A percentile compares a stretch with the other conserved stretches of the same genome.
Evolutionary conservation across 2,797 vertebrate species (phyloP).

Genomic region (Melanotaenia parkinsoni): DNA sequence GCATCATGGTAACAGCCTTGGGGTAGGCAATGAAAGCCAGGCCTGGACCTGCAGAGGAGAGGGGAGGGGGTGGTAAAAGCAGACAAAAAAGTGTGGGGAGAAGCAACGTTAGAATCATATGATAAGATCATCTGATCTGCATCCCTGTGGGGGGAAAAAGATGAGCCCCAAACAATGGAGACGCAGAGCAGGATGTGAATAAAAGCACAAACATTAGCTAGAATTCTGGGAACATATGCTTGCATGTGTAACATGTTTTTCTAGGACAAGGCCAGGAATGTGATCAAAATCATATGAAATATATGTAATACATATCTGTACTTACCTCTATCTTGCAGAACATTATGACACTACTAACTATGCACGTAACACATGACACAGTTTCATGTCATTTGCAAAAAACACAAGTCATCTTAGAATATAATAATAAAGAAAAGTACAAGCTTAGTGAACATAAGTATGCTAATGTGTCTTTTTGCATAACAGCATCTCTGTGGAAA

Average conservation of each 20-base stretch:
- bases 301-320: constrained; percentile 23
- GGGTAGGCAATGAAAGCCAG: constrained; percentile 99
- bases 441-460: constrained; percentile 3
- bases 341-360: constrained; percentile 21
- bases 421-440: background rate
- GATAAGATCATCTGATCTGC: constrained; percentile 72
- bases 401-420: background rate
- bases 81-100: constrained; percentile 66
- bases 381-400: constrained; percentile 20
- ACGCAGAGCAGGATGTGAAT: constrained; percentile 69
- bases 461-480: constrained; percentile 4
- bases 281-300: background rate
- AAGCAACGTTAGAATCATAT: constrained; percentile 71
- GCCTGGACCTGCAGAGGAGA: constrained; percentile 90
- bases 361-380: constrained; percentile 23
- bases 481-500: constrained; percentile 40
- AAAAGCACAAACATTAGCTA: constrained; percentile 14
- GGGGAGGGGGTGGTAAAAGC: constrained; percentile 34
- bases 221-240: background rate
- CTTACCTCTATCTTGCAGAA: constrained; percentile 53
- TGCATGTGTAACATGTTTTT: constrained; percentile 4
- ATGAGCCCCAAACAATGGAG: constrained; percentile 28
- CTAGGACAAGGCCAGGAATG: background rate
- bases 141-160: constrained; percentile 41
- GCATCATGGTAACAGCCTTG: constrained; percentile 99